Evolutionary conservation across 2,888 invertebrate species (phyloP).

Genomic region (Philaethria dido): DNA sequence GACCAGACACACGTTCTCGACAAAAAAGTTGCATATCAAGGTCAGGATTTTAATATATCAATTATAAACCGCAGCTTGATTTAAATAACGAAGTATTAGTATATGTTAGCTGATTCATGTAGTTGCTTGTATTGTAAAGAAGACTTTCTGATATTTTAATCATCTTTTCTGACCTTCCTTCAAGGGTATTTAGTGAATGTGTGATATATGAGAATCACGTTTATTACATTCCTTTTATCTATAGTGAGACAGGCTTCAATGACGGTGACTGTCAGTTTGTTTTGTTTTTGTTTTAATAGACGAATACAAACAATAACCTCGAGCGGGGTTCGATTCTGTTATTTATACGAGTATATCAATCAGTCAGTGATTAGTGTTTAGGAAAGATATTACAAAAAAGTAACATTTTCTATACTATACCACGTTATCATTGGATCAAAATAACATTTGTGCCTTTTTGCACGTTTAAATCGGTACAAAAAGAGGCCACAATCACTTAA

Average conservation of each 20-base stretch:
- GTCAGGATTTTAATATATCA: conserved; percentile 49
- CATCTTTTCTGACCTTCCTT: conserved; percentile 1
- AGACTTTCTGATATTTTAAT: conserved; percentile 11
- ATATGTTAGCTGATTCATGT: background rate
- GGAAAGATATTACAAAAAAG: background rate
- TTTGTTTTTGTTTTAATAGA: conserved; percentile 1
- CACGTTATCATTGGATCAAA: background rate
- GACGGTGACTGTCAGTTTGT: background rate
- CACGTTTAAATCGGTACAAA: too few species aligned
- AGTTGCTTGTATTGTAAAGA: background rate
- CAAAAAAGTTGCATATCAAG: conserved; percentile 50
- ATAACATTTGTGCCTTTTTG: too few species aligned
- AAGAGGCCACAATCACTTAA: background rate
- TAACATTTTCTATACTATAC: background rate
- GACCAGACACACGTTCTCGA: conserved; percentile 45
- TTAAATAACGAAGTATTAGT: conserved; percentile 32
- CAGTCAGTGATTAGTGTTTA: background rate
- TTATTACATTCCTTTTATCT: conserved; percentile 5
- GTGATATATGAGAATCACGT: conserved; percentile 5
- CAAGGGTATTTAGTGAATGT: conserved; percentile 10
- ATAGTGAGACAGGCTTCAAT: background rate
- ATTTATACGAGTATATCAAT: background rate
- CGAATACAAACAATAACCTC: background rate
- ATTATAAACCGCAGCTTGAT: conserved; percentile 45
- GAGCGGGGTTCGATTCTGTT: background rate